Conservation (phyloP, 2,113 vertebrate genomes). For the Pelecanus crispus region DNA sequence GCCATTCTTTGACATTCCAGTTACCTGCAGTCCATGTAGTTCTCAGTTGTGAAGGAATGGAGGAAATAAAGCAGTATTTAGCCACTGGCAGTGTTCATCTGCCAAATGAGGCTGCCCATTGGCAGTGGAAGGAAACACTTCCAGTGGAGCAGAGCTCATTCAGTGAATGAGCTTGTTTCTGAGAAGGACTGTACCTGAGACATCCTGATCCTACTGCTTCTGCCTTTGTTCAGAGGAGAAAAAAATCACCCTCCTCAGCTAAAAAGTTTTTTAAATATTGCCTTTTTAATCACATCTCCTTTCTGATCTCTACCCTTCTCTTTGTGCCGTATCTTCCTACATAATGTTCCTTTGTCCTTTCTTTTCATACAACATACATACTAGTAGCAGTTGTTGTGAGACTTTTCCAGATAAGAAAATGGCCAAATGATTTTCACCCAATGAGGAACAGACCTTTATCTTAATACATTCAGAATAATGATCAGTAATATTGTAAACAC, state of each 20-base stretch:
- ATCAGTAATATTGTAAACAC: background rate
- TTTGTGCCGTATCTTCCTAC: background rate
- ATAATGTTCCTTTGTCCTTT: background rate
- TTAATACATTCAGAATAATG: background rate
- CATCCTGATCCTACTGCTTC: background rate
- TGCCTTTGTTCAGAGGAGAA: background rate
- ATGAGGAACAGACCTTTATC: background rate
- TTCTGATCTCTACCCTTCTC: background rate
- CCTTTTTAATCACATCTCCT: background rate
- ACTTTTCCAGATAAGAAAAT: background rate
- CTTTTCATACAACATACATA: background rate
- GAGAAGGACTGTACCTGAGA: background rate
- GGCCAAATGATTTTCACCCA: background rate
- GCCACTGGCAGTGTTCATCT: background rate
- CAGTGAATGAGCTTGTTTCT: background rate
- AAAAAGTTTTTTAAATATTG: background rate
- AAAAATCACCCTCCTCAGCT: background rate
- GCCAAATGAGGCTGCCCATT: background rate
- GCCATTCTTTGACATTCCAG: background rate
- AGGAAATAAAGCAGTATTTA: background rate
- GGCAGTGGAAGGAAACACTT: background rate
- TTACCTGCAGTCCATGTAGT: background rate
- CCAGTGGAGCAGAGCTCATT: background rate
- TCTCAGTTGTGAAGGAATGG: background rate
- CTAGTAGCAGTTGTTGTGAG: background rate